These are phyloP conservation scores for Scrobipalpa atriplicella DNA, from an alignment of 2,888 invertebrate species.

Conservation along the genomic window DNA sequence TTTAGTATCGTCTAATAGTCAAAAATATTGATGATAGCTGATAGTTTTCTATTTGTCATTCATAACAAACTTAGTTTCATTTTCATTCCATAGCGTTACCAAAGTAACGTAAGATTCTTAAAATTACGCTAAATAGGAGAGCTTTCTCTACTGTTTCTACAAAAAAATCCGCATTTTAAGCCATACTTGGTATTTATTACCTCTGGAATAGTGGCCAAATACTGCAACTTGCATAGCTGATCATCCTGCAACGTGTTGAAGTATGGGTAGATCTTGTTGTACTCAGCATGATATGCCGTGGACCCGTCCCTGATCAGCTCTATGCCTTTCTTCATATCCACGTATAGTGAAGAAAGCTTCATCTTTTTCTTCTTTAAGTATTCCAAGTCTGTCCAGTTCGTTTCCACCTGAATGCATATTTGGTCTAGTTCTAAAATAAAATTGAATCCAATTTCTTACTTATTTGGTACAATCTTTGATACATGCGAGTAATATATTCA, in stretches of 20 bases:
- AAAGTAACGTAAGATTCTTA: too few relatives aligned
- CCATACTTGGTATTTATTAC: conserved; percentile 33
- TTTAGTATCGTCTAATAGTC: too few relatives aligned
- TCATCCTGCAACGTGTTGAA: conserved; percentile 62
- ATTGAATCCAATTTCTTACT: too few relatives aligned
- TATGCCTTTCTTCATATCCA: conserved; percentile 55
- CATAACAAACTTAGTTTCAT: too few relatives aligned
- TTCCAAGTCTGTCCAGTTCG: conserved; percentile 63
- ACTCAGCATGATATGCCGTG: conserved; percentile 69
- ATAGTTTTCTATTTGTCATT: too few relatives aligned
- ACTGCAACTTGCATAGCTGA: conserved; percentile 64
- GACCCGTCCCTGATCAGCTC: conserved; percentile 54
- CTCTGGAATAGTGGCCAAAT: conserved; percentile 67
- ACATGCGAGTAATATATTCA: too few relatives aligned
- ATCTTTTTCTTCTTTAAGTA: conserved; percentile 67
- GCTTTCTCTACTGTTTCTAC: too few relatives aligned
- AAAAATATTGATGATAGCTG: too few relatives aligned
- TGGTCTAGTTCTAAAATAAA: neutral
- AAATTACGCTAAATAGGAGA: too few relatives aligned
- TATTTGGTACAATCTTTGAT: too few relatives aligned
- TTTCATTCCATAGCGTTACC: too few relatives aligned
- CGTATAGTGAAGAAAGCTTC: conserved; percentile 57
- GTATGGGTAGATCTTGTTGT: conserved; percentile 63
- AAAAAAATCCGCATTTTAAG: too few relatives aligned
- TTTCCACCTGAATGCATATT: conserved; percentile 51